Conservation (phyloP, 1,140 invertebrate species). For the Lasaia peninsularis region DNA sequence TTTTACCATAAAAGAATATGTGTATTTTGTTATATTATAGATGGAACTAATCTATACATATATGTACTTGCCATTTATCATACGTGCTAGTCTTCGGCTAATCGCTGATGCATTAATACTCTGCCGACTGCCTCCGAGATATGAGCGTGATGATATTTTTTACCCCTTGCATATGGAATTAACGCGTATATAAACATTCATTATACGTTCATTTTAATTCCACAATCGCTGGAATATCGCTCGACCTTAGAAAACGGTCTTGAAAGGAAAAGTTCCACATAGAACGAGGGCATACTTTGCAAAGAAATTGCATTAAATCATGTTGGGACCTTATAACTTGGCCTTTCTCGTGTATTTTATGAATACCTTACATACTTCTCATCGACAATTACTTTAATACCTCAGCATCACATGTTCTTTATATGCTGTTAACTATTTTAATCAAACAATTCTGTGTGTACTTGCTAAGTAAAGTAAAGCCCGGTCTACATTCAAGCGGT, state of each 20-base stretch:
- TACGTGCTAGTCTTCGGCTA: too few species aligned
- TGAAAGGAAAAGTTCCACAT: conserved; percentile 59
- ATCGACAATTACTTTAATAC: conserved; percentile 66
- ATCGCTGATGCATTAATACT: too few species aligned
- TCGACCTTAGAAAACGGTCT: conserved; percentile 45
- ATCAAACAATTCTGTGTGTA: conserved; percentile 28
- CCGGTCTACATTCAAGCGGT: neutral
- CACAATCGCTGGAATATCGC: conserved; percentile 36
- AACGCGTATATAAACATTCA: neutral
- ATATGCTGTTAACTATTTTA: conserved; percentile 50
- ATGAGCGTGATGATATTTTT: neutral
- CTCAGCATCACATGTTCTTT: conserved; percentile 44
- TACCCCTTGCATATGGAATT: too few species aligned
- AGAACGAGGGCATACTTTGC: conserved; percentile 59
- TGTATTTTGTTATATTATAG: too few species aligned
- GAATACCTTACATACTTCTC: conserved; percentile 62
- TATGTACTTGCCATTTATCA: too few species aligned
- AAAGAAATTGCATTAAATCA: conserved; percentile 71
- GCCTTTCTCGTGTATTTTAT: conserved; percentile 60
- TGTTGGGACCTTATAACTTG: conserved; percentile 61
- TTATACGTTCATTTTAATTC: conserved; percentile 19
- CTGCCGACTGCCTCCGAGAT: too few species aligned
- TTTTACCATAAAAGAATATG: too few species aligned
- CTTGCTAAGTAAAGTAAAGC: neutral
- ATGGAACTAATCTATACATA: too few species aligned